Evolutionary conservation across 2,888 invertebrate species (phyloP), one percentile per base, ranked within the genome.

Genomic region (Notodonta dromedarius): DNA sequence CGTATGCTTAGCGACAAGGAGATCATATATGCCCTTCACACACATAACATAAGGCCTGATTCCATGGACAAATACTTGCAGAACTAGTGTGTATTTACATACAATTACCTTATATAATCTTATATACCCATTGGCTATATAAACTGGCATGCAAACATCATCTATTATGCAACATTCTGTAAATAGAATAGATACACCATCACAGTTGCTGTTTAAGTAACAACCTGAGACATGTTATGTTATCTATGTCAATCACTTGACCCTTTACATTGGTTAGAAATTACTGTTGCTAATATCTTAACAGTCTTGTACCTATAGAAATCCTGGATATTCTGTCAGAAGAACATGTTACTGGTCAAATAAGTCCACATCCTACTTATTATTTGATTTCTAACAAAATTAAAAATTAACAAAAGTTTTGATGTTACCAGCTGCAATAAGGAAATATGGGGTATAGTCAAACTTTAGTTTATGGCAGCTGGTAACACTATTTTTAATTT

Each of bases 1-100:
- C 96, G 98, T 70, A 97, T 99, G 96, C 95, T 99, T 56, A 98
- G 99, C 79, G 98, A 98, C 90, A 99, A 99, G 90, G 99, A 99
- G 91, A 95, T 97, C 62, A 97, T 99, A 79, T 99, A 98, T 91
- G 98, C 99, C 69, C 94, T 99, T 64, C 98, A 98, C 86, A 99
- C 98, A 68, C 98, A 99, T 89, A 98, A 98, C 88, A 97, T 98
- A 74, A 96, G 97, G 80, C 97, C 99, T 50, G 98, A 98, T 90
- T 96, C 96, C 56, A 96, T 96, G 91, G 96, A 96, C 73, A 95
- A 96, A 87, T 99, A 99, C 90, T 94, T 99, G 75, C 94, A 95
- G 76, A 98, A 98, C 91, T 98, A 98, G 99, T 99, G 95, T 95
- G 97, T 95, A 40, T 62, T 74, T 60, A 62, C 51, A 78, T 76